Conservation (phyloP, 1,140 invertebrate species). For the Galleria mellonella region DNA sequence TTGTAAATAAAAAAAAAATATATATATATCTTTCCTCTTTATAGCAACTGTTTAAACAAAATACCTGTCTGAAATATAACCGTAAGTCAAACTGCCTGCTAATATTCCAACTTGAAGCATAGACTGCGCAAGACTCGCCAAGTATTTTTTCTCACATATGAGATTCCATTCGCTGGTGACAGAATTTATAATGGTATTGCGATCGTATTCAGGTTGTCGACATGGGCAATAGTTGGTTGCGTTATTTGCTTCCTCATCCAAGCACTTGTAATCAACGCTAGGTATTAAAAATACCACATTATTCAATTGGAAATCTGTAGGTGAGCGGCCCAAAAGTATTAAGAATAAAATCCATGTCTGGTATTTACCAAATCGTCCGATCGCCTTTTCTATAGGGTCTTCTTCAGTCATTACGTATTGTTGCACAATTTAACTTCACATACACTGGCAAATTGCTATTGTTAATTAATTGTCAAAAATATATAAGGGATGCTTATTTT, state of each 20-base stretch:
- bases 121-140: slow-evolving; percentile 71
- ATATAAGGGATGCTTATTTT: too few relatives aligned
- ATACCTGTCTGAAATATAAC: slow-evolving; percentile 71
- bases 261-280: slow-evolving; percentile 76
- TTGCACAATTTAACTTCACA: too few relatives aligned
- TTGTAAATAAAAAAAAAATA: too few relatives aligned
- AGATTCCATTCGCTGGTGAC: slow-evolving; percentile 74
- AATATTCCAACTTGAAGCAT: slow-evolving; percentile 73
- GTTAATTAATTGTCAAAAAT: too few relatives aligned
- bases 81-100: slow-evolving; percentile 69
- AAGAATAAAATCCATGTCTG: slow-evolving; percentile 76
- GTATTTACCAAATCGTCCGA: slow-evolving; percentile 47
- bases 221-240: slow-evolving; percentile 57
- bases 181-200: slow-evolving; percentile 53
- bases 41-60: neutral
- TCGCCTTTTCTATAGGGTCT: slow-evolving; percentile 31
- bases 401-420: too few relatives aligned
- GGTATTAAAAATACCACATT: slow-evolving; percentile 81
- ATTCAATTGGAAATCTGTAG: slow-evolving; percentile 80
- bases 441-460: too few relatives aligned
- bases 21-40: neutral
- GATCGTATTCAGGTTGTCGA: slow-evolving; percentile 58
- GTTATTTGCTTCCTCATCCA: slow-evolving; percentile 44
- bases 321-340: slow-evolving; percentile 77
- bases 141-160: slow-evolving; percentile 62